Percentiles rank a stretch among this genome's conserved stretches.
phyloP scores from a whole-genome alignment of 1,140 invertebrate genomes.

The Drosophila rufa region DNA sequence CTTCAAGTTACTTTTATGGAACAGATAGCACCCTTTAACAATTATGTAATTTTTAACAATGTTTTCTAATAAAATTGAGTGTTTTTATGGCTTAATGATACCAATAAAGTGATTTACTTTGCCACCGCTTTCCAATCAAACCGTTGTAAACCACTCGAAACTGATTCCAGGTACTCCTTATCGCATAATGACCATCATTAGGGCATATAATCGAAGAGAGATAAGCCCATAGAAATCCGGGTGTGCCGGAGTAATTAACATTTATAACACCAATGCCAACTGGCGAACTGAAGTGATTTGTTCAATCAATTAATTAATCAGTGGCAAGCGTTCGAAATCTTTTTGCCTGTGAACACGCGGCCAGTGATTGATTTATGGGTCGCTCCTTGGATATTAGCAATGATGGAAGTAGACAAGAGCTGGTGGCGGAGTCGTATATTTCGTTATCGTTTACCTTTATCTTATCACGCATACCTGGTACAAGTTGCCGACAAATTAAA shows the following conservation, averaged over 20 bases:
- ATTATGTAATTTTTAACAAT: background rate
- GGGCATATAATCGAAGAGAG: background rate
- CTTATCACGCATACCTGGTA: slow-evolving; percentile 59
- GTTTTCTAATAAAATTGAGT: background rate
- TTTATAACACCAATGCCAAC: slow-evolving; percentile 4
- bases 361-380: slow-evolving; percentile 38
- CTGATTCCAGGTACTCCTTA: background rate
- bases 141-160: background rate
- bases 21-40: background rate
- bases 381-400: slow-evolving; percentile 33
- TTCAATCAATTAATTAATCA: slow-evolving; percentile 55
- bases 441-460: slow-evolving; percentile 46
- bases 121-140: slow-evolving; percentile 1
- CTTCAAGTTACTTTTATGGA: background rate
- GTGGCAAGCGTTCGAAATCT: slow-evolving; percentile 19
- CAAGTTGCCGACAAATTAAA: slow-evolving; percentile 75
- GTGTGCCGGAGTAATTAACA: slow-evolving; percentile 13
- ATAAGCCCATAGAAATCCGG: slow-evolving; percentile 26
- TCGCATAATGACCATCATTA: slow-evolving; percentile 33
- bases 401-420: slow-evolving; percentile 6
- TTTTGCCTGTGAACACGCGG: slow-evolving; percentile 14
- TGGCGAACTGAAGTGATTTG: slow-evolving; percentile 26
- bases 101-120: background rate
- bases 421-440: slow-evolving; percentile 42
- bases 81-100: background rate